Evolutionary conservation across 1,140 invertebrate genomes (phyloP).

Genomic region (Heliconius nattereri): DNA sequence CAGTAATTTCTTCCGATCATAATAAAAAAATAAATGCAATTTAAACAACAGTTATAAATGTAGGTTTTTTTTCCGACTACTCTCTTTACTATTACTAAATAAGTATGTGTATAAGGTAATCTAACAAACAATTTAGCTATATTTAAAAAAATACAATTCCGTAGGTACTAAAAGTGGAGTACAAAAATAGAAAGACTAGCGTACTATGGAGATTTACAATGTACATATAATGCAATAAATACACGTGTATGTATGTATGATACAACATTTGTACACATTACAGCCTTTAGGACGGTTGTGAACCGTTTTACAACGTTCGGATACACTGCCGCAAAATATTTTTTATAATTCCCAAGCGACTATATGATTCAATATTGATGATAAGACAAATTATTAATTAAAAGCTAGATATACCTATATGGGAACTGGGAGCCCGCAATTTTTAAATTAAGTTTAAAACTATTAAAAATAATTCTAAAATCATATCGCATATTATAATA

Average conservation of each 20-base stretch:
- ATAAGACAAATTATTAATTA: background rate
- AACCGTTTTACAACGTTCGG: conserved; percentile 10
- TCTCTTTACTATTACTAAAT: background rate
- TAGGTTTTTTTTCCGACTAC: background rate
- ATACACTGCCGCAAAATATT: conserved; percentile 18
- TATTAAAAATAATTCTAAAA: too few species aligned
- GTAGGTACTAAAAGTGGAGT: conserved; percentile 8
- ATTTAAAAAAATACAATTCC: conserved; percentile 10
- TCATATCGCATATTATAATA: too few species aligned
- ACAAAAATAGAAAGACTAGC: conserved; percentile 33
- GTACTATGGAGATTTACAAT: conserved; percentile 17
- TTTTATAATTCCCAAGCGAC: background rate
- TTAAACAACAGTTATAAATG: background rate
- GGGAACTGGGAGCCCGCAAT: too few species aligned
- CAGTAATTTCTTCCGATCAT: background rate
- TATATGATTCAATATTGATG: background rate
- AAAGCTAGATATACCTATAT: background rate
- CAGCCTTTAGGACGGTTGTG: conserved; percentile 41
- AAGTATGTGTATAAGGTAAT: background rate
- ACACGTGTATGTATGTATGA: conserved; percentile 16
- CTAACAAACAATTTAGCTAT: background rate
- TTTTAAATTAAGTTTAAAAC: background rate
- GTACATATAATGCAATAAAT: background rate
- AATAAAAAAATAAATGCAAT: background rate
- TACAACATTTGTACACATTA: conserved; percentile 22